Base-by-base conservation (phyloP, 2,113 vertebrate species). In the Thalassoma bifasciatum region DNA sequence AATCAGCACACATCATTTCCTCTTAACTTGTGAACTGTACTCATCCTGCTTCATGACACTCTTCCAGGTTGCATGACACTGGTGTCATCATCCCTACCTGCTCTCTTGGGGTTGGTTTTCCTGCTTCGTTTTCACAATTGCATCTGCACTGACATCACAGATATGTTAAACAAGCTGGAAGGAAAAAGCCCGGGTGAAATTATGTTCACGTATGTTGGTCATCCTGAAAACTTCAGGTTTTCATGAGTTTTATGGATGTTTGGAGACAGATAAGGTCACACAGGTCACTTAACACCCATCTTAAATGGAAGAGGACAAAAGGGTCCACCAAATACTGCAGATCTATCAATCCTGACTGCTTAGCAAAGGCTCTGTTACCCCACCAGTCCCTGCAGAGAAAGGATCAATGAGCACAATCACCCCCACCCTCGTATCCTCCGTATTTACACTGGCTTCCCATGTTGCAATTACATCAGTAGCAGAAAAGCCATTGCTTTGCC, bases 321-420 rank as follows among this genome's bases (percentile, higher is more conserved):
- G 6, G 36, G 24, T 49, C 71, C 23, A 66, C 11, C 40, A 59
- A 77, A 82, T 38, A 38, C 40, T 59, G 44, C 53, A 49, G 42
- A 71, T 75, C 36, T 38, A 77, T 83, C 60, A 72, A 44, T 16
- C 9, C 21, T 52, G 62, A 64, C 58, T 64, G 13, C 46, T 66
- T 80, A 19, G 54, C 46, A 51, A 22, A 19, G 58, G 36, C 34
- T 75, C 75, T 74, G 52, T 82, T 73, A 73, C 46, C 56, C 36
- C 60, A 44, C 59, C 61, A 61, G 72, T 75, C 53, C 49, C 54
- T 74, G 67, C 63, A 72, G 56, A 65, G 30, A 64, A 53, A 52
- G n/a, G 13, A 81, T 90, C 81, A 79, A 85, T 89, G 64, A 75
- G 68, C 58, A 75, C 67, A 13, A 70, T 75, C 61, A 79, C 3